These are phyloP conservation scores for Chrysolina oricalcia DNA, from an alignment of 2,888 invertebrate genomes.

Conservation along the genomic window DNA sequence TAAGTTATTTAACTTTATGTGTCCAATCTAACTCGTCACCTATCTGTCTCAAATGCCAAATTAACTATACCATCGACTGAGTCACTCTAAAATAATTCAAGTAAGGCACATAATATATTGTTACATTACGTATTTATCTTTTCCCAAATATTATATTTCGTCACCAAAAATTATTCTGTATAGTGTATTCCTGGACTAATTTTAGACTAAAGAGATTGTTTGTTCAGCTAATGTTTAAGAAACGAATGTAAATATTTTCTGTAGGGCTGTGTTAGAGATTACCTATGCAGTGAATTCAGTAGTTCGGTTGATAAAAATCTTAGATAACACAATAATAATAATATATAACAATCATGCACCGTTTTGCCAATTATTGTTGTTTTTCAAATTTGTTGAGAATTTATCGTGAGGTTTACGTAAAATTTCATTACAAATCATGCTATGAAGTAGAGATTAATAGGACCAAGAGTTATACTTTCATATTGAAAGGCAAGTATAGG, in stretches of 20 bases:
- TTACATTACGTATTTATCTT: background rate
- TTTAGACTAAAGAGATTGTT: background rate
- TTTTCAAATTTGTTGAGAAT: conserved; percentile 44
- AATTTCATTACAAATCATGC: conserved; percentile 7
- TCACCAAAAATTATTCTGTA: background rate
- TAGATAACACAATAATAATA: conserved; percentile 29
- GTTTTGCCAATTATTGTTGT: conserved; percentile 40
- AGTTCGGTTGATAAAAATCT: conserved; percentile 32
- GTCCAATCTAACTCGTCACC: too few species aligned
- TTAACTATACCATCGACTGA: background rate
- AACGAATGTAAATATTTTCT: conserved; percentile 37
- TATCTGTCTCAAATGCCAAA: background rate
- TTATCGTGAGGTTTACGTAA: conserved; percentile 26
- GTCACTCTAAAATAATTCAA: background rate
- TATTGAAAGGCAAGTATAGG: background rate
- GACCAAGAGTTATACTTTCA: background rate
- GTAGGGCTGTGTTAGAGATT: conserved; percentile 44
- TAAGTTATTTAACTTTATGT: too few species aligned
- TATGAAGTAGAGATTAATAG: background rate
- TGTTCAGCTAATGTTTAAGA: conserved; percentile 19
- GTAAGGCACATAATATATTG: background rate
- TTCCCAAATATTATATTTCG: background rate
- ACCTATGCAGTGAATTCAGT: conserved; percentile 31
- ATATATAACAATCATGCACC: conserved; percentile 45
- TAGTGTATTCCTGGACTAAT: background rate